Conservation (phyloP, 2,113 vertebrate species). For the Spea bombifrons region DNA sequence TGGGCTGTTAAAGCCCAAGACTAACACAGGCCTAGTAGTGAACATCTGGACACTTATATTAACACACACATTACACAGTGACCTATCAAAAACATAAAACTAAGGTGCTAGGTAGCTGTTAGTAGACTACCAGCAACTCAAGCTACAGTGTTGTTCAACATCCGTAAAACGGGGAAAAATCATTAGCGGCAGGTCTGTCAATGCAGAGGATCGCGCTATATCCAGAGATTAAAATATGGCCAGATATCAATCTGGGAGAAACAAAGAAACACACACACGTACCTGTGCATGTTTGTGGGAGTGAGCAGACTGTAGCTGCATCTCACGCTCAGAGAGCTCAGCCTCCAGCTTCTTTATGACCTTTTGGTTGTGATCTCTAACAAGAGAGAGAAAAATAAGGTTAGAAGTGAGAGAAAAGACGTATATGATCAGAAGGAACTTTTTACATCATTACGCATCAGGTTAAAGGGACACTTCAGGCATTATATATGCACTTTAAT, state of each 20-base stretch:
- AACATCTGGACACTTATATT: background rate
- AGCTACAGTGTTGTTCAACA: too few species aligned
- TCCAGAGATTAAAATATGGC: too few species aligned
- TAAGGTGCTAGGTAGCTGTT: background rate
- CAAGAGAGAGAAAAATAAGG: background rate
- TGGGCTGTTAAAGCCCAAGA: background rate
- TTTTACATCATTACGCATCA: background rate
- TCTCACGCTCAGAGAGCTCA: conserved; percentile 64
- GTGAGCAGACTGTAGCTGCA: conserved; percentile 52
- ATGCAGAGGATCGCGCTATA: too few species aligned
- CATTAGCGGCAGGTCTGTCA: too few species aligned
- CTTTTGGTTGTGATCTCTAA: conserved; percentile 59
- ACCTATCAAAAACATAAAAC: background rate
- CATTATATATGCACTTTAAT: too few species aligned
- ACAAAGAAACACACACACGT: background rate
- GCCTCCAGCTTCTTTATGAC: conserved; percentile 62
- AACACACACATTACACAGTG: background rate
- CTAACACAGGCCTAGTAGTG: background rate
- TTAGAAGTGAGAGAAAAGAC: too few species aligned
- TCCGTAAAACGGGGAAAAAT: too few species aligned
- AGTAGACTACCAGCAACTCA: background rate
- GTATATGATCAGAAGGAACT: background rate
- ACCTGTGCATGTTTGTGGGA: conserved; percentile 62
- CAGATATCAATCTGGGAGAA: too few species aligned
- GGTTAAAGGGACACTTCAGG: conserved; percentile 12